These are phyloP conservation scores for Mylabris phalerata DNA, from an alignment of 1,140 invertebrate species.

Conservation along the genomic window DNA sequence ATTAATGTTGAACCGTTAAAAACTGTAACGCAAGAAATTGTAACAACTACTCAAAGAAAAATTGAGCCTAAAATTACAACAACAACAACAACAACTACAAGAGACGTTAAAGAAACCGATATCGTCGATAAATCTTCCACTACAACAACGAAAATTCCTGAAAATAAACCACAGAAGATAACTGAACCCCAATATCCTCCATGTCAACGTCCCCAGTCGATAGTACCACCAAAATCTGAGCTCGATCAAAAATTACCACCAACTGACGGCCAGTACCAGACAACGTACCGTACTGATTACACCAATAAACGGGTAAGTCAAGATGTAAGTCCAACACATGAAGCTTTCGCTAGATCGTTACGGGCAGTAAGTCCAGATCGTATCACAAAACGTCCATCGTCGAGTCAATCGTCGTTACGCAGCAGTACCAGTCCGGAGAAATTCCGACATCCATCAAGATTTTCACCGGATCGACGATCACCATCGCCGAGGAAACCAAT, in stretches of 20 bases:
- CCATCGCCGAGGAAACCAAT: slow-evolving; percentile 27
- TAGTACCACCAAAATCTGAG: slow-evolving; percentile 30
- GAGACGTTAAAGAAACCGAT: background rate
- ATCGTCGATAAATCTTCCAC: background rate
- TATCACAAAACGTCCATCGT: slow-evolving; percentile 44
- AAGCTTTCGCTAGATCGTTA: slow-evolving; percentile 62
- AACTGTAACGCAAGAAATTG: background rate
- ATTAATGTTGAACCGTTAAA: background rate
- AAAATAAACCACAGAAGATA: background rate
- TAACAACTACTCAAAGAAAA: background rate
- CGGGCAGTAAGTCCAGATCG: slow-evolving; percentile 52
- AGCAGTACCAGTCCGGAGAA: slow-evolving; percentile 52
- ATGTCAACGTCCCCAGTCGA: slow-evolving; percentile 23
- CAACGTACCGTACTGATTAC: slow-evolving; percentile 53
- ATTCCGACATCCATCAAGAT: slow-evolving; percentile 28
- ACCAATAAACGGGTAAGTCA: slow-evolving; percentile 52
- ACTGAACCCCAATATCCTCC: too few species aligned
- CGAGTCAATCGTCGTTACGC: slow-evolving; percentile 46
- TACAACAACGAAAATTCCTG: background rate
- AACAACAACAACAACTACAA: slow-evolving; percentile 4
- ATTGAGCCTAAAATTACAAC: background rate
- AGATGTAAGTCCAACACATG: slow-evolving; percentile 59
- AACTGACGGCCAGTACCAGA: slow-evolving; percentile 48
- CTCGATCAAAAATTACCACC: slow-evolving; percentile 24
- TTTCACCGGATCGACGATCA: slow-evolving; percentile 31